Percentiles rank a stretch among this genome's conserved stretches.
Conservation (phyloP, 2,113 vertebrate genomes). For the Coptodon bakossiorum region DNA sequence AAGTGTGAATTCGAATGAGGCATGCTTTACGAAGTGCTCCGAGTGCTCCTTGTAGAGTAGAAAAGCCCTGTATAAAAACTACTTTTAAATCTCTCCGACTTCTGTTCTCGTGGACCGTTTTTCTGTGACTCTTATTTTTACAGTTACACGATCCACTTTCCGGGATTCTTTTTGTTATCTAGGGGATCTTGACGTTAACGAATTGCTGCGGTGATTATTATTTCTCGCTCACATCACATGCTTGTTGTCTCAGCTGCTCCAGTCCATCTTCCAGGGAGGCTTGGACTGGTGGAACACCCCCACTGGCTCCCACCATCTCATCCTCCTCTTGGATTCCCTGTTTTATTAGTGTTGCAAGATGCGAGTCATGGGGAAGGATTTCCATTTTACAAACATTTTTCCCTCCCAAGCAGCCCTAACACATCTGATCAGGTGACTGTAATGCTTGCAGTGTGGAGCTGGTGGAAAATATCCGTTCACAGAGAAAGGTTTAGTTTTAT, state of each 20-base stretch:
- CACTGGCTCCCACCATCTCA: background rate
- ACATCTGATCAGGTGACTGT: background rate
- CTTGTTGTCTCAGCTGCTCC: slow-evolving; percentile 68
- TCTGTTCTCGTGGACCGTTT: background rate
- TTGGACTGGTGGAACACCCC: background rate
- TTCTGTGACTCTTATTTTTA: slow-evolving; percentile 21
- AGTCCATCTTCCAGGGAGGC: slow-evolving; percentile 44
- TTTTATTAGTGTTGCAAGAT: background rate
- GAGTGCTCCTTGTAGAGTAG: background rate
- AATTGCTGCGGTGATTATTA: slow-evolving; percentile 34
- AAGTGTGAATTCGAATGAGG: background rate
- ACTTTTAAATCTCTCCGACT: background rate
- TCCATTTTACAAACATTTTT: background rate
- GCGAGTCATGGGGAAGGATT: background rate
- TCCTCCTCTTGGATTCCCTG: background rate
- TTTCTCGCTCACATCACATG: slow-evolving; percentile 40
- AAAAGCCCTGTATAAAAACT: background rate
- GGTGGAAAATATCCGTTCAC: background rate
- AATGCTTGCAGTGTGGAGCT: background rate
- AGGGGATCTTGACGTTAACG: background rate
- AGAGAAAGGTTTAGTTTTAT: background rate
- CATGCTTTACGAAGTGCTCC: background rate
- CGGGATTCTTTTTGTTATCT: background rate
- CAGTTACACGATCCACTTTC: background rate
- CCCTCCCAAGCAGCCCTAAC: background rate